Evolutionary conservation across 2,888 invertebrate species (phyloP), one percentile per base, ranked within the genome.

Genomic region (Dryadula phaetusa): DNA sequence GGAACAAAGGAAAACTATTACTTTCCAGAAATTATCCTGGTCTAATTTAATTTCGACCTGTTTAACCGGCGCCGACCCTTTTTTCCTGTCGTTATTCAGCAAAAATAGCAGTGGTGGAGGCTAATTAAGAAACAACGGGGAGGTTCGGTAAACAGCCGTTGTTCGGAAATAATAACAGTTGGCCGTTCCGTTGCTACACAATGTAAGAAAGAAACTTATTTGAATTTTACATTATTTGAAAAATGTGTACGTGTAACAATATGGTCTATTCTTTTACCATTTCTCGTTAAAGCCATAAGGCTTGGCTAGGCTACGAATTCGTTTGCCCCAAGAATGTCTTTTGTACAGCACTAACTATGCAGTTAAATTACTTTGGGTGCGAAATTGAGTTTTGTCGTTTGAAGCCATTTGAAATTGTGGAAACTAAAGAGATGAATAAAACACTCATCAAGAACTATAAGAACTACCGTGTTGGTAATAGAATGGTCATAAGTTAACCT

Each of bases 111-210:
- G 42, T 42, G 58, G 62, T 64, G 63, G 62, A 54, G 56, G 61
- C 69, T 71, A 71, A 71, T 71, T 71, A 71, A 64, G 70, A 71
- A 69, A 69, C 56, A 66, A 69, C 71, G 64, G 62, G 56, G 52
- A 65, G 68, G 61, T 70, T 70, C 69, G 66, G 56, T 58, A 67
- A 62, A 65, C 60, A 63, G 54, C 61, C 62, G 69, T 56, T 70
- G 69, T 71, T 71, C 62, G 64, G 56, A 66, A 66, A 69, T 66
- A 69, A 69, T 66, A 69, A 67, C 67, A 62, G 67, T 56, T 37
- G 53, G 61, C 67, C 44, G 42, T 61, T 64, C 64, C 52, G 25
- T 52, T 58, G 49, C 42, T 56, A 67, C 67, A 47, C 60, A 60
- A 60, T 60, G 44, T 60, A 60, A 60, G 60, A 60, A 60, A 60